Base-by-base conservation (phyloP, 2,888 invertebrate species). In the Sinelater perroti region DNA sequence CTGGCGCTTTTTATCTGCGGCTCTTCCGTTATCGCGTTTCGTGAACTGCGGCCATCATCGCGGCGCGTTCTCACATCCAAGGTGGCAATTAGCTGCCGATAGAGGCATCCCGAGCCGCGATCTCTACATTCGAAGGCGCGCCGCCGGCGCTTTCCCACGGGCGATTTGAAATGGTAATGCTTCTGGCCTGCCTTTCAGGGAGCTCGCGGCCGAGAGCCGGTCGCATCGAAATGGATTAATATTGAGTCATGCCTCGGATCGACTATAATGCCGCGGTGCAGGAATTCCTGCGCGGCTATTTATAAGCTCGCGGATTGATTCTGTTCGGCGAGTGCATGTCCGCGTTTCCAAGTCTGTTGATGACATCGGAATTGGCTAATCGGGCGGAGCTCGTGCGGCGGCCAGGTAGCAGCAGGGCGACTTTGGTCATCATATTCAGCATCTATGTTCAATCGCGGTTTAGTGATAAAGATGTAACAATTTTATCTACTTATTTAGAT, bases 111-210 rank as follows among this genome's bases (percentile, higher is more conserved):
- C 14, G 35, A 31, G 16, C n/a, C 18, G 5, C 17, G 36, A 33
- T 10, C 18, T 2, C 18, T 4, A 18, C 28, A 7, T 42, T 42
- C 28, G 7, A 16, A 44, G 30, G 13, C 17, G 17, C 30, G 31
- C 30, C 13, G 45, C 13, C 11, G 8, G 20, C 7, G 20, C 30
- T 46, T 46, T 46, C 45, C 26, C 45, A 46, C 45, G 45, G 31
- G 18, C 31, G 24, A 46, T 46, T 46, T 46, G 30, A 46, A 46
- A 46, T 46, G 30, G 30, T 46, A 31, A 46, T 46, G 5, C 10
- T 14, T 18, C 31, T 20, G 31, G 36, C 18, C 28, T 42, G 24
- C 42, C 26, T 24, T 42, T 24, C 10, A 13, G 24, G 11, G 40
- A 10, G 13, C 13, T 21, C 21, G 5, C 24, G 21, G 11, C 20